These are phyloP conservation scores for Chiridota heheva DNA, from an alignment of 35 echinoderm and acorn worm genomes.

Conservation along the genomic window DNA sequence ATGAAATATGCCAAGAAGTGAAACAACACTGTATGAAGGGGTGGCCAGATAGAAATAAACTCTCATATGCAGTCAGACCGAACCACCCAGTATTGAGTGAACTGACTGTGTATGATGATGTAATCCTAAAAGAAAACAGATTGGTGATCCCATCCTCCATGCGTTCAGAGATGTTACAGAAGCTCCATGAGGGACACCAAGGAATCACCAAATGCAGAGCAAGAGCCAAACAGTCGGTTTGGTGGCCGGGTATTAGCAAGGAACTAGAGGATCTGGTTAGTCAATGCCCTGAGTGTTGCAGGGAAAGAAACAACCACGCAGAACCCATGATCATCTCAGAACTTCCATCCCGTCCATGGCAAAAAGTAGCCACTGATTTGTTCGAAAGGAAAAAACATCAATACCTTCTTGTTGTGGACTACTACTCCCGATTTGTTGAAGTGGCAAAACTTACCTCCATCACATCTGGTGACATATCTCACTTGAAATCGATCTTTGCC, in stretches of 20 bases:
- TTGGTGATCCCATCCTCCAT: slow-evolving; percentile 59
- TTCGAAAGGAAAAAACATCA: slow-evolving; percentile 48
- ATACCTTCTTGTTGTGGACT: slow-evolving; percentile 30
- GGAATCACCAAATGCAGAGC: slow-evolving; percentile 21
- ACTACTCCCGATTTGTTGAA: slow-evolving; percentile 31
- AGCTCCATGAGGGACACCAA: slow-evolving; percentile 56
- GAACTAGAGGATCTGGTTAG: slow-evolving; percentile 36
- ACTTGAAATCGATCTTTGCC: slow-evolving; percentile 18
- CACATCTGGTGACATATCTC: background rate
- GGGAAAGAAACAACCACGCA: slow-evolving; percentile 35
- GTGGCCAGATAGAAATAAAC: slow-evolving; percentile 47
- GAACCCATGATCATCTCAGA: slow-evolving; percentile 40
- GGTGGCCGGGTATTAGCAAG: slow-evolving; percentile 62
- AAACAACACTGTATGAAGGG: slow-evolving; percentile 47
- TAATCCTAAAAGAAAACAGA: slow-evolving; percentile 49
- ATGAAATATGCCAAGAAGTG: slow-evolving; percentile 43
- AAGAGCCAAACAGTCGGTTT: slow-evolving; percentile 47
- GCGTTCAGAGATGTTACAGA: slow-evolving; percentile 28
- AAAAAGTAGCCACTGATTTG: slow-evolving; percentile 60
- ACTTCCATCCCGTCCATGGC: slow-evolving; percentile 51
- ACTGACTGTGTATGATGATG: slow-evolving; percentile 47
- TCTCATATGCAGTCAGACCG: slow-evolving; percentile 24
- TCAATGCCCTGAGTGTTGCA: slow-evolving; percentile 48
- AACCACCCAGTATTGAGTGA: slow-evolving; percentile 42
- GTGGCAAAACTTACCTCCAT: background rate